Base-by-base conservation (phyloP, 64 coral and sea anemone genomes). In the Astreopora myriophthalma region DNA sequence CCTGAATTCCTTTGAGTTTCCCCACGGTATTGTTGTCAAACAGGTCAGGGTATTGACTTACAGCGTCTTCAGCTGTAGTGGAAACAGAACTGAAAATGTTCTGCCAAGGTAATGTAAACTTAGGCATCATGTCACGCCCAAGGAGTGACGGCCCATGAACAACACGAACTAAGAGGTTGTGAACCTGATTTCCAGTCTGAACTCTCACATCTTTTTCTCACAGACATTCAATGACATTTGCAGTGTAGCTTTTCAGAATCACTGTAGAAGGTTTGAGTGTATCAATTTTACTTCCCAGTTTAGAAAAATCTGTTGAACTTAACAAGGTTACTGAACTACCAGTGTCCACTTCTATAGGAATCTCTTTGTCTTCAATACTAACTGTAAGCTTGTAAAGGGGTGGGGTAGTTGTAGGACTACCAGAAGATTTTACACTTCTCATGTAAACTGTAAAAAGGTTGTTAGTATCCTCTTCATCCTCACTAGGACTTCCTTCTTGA, bases 311-410 rank as follows among this genome's bases (percentile, higher is more conserved):
- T 46, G 39, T 0, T 1, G 74, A 20, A 87, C 31, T 93, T 60
- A 93, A 28, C 37, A 93, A 69, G 8, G 73, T 93, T 5, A 93
- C 91, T 34, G 84, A 28, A 88, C 91, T 87, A 39, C 84, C 58
- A 46, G 91, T 88, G 20, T 87, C 84, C 1, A 93, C 33, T 93
- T 93, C 91, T 84, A 93, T 93, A 9, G 39, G 25, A 80, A 87
- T 48, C 34, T 63, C 34, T 27, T 40, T 39, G 3, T 65, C 71
- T 19, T 87, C 57, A 93, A 87, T 67, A 87, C 1, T 58, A 66
- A 87, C 84, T 36, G 71, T 72, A 71, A 93, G 76, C 49, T 87
- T 93, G 91, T 93, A 87, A 42, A 79, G 29, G 11, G 71, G 58
- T 26, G 79, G 48, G 22, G 62, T 66, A 26, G 24, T 24, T 66